These are phyloP conservation scores for Plectus sambesii DNA, from an alignment of 1,140 invertebrate species.

Conservation along the genomic window DNA sequence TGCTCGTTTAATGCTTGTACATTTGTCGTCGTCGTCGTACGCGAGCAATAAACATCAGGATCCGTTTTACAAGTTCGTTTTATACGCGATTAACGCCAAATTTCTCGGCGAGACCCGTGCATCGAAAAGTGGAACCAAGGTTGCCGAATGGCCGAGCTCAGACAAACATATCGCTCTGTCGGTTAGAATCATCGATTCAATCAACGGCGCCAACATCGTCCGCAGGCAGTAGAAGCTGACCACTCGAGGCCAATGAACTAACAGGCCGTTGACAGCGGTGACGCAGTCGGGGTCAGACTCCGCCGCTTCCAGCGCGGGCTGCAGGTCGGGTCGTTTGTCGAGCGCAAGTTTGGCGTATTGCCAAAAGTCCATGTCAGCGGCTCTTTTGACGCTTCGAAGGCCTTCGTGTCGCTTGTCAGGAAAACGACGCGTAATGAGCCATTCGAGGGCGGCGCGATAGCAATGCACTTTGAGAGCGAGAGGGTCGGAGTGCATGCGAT, in stretches of 20 bases:
- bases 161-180: constrained; percentile 26
- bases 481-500: constrained; percentile 10
- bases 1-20: too few relatives aligned
- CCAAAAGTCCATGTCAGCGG: constrained; percentile 23
- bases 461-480: constrained; percentile 17
- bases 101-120: constrained; percentile 30
- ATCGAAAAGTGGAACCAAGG: constrained; percentile 26
- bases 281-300: too few relatives aligned
- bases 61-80: too few relatives aligned
- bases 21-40: too few relatives aligned
- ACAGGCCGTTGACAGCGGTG: too few relatives aligned
- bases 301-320: constrained; percentile 10
- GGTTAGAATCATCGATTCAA: constrained; percentile 28
- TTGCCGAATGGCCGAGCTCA: constrained; percentile 17
- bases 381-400: constrained; percentile 10
- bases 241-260: too few relatives aligned
- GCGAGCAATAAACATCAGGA: too few relatives aligned
- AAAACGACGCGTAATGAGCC: constrained; percentile 16
- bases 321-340: constrained; percentile 10
- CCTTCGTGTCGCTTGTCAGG: constrained; percentile 11
- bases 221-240: constrained; percentile 25
- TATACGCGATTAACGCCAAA: constrained; percentile 26
- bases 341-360: constrained; percentile 19
- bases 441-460: constrained; percentile 25
- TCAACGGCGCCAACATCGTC: constrained; percentile 29